These are phyloP conservation scores for Onthophagus sagittarius DNA, from an alignment of 2,888 invertebrate species.

Conservation along the genomic window DNA sequence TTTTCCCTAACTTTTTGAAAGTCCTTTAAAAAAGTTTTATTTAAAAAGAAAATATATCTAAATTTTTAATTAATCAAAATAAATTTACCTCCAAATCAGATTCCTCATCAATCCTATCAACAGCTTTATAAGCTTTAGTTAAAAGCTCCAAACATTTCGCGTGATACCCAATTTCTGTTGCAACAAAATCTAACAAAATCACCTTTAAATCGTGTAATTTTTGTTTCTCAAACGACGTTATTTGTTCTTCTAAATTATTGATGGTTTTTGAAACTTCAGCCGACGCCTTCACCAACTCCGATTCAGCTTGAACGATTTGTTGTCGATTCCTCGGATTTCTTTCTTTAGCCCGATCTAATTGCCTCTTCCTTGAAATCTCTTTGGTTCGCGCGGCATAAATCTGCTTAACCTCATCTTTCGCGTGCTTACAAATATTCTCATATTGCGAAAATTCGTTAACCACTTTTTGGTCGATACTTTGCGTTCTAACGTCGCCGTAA, in stretches of 20 bases:
- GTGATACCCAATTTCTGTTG: constrained; percentile 79
- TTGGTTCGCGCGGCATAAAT: constrained; percentile 64
- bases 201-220: constrained; percentile 78
- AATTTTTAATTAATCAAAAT: constrained; percentile 9
- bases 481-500: constrained; percentile 74
- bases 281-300: constrained; percentile 76
- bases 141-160: constrained; percentile 78
- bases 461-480: constrained; percentile 70
- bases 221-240: constrained; percentile 76
- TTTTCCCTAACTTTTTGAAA: constrained; percentile 53
- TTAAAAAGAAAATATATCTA: neutral
- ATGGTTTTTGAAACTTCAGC: constrained; percentile 77
- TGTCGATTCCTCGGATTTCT: constrained; percentile 70
- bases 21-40: constrained; percentile 39
- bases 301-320: constrained; percentile 79
- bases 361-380: constrained; percentile 51
- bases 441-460: constrained; percentile 74
- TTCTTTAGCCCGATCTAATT: constrained; percentile 65
- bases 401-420: constrained; percentile 73
- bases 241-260: constrained; percentile 77
- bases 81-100: constrained; percentile 64
- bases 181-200: constrained; percentile 66
- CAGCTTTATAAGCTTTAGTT: constrained; percentile 72
- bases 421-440: constrained; percentile 74
- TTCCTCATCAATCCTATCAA: constrained; percentile 70